A percentile compares a stretch with the other conserved stretches of the same genome.
These are phyloP conservation scores for Cnemophilus loriae DNA, from an alignment of 2,113 vertebrate species.

Conservation along the genomic window DNA sequence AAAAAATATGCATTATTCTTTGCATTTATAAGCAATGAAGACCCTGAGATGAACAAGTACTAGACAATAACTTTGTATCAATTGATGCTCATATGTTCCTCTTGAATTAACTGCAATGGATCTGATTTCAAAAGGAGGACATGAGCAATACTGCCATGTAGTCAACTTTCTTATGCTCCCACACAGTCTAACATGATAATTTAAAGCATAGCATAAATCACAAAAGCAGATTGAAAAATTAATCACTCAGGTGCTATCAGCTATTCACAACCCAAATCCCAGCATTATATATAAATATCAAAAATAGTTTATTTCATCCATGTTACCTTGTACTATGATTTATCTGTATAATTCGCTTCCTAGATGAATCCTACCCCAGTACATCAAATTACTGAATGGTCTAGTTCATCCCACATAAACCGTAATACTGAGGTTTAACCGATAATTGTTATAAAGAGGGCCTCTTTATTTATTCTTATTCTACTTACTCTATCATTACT, in stretches of 20 bases:
- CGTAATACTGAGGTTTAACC: background rate
- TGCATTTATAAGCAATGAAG: background rate
- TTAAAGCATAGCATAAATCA: background rate
- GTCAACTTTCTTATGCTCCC: background rate
- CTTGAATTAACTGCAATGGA: background rate
- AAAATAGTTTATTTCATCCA: background rate
- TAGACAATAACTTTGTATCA: background rate
- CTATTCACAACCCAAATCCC: background rate
- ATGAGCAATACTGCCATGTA: background rate
- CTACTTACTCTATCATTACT: background rate
- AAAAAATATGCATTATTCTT: background rate
- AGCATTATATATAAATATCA: background rate
- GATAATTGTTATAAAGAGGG: background rate
- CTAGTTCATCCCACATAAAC: background rate
- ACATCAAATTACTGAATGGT: background rate
- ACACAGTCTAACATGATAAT: background rate
- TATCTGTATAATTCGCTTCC: background rate
- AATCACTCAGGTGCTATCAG: background rate
- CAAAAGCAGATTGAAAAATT: background rate
- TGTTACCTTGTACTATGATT: background rate
- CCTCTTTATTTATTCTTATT: constrained; percentile 19
- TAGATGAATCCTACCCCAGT: background rate
- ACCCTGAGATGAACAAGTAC: background rate
- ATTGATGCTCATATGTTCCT: background rate
- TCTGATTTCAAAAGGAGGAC: background rate